Evolutionary conservation across 2,888 invertebrate species (phyloP).

Genomic region (Aphelenchoides bicaudatus): DNA sequence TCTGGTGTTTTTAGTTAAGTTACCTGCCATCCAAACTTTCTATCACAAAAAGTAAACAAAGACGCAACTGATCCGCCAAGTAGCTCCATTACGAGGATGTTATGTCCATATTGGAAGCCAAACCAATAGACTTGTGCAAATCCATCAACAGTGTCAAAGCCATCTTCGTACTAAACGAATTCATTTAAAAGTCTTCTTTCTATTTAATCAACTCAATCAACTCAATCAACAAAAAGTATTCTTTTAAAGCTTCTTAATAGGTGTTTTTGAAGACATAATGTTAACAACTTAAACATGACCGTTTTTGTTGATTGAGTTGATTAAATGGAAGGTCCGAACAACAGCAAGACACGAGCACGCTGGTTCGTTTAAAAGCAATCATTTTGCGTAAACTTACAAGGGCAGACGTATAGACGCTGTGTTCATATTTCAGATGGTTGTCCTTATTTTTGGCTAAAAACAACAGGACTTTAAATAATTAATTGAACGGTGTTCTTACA

Average conservation of each 20-base stretch:
- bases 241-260: too few species aligned
- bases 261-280: too few species aligned
- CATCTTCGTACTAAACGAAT: slow-evolving; percentile 29
- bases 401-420: slow-evolving; percentile 39
- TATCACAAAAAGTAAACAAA: slow-evolving; percentile 41
- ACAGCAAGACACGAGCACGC: too few species aligned
- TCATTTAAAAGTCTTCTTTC: slow-evolving; percentile 12
- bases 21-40: slow-evolving; percentile 37
- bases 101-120: slow-evolving; percentile 38
- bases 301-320: too few species aligned
- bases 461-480: neutral
- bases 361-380: too few species aligned
- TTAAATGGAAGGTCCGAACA: too few species aligned
- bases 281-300: too few species aligned
- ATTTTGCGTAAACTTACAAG: slow-evolving; percentile 21
- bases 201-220: neutral
- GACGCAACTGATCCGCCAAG: slow-evolving; percentile 48
- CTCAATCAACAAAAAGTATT: too few species aligned
- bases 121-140: slow-evolving; percentile 36
- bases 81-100: slow-evolving; percentile 47
- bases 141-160: slow-evolving; percentile 28
- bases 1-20: neutral
- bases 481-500: slow-evolving; percentile 13
- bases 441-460: slow-evolving; percentile 31
- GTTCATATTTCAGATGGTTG: slow-evolving; percentile 41